Evolutionary conservation across 1,140 invertebrate species (phyloP).

Genomic region (Meloidogyne floridensis): DNA sequence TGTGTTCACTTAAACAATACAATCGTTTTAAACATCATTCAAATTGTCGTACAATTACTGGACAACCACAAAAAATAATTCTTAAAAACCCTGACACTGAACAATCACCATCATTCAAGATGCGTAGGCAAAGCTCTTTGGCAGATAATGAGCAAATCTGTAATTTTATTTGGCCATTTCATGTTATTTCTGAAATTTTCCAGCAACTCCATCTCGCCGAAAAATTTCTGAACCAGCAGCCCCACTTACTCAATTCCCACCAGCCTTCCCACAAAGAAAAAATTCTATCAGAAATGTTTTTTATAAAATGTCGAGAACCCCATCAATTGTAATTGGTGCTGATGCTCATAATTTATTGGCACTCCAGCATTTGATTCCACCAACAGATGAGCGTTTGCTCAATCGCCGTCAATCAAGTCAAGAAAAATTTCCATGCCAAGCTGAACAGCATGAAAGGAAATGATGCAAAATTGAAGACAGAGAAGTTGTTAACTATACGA

Average conservation of each 20-base stretch:
- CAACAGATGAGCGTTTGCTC: slow-evolving; percentile 24
- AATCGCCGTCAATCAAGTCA: slow-evolving; percentile 21
- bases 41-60: neutral
- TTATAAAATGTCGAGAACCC: slow-evolving; percentile 13
- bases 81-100: neutral
- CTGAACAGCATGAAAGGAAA: neutral
- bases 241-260: neutral
- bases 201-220: neutral
- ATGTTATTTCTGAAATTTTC: neutral
- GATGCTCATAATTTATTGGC: slow-evolving; percentile 22
- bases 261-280: neutral
- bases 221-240: slow-evolving; percentile 27
- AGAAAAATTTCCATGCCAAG: neutral
- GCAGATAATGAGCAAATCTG: neutral
- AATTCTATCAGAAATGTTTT: slow-evolving; percentile 26
- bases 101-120: neutral
- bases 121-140: slow-evolving; percentile 1
- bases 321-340: slow-evolving; percentile 30
- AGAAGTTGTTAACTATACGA: neutral
- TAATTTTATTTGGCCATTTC: neutral
- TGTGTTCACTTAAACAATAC: neutral
- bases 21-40: neutral
- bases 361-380: slow-evolving; percentile 24
- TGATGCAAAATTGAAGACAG: neutral
- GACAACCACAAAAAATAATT: neutral